Evolutionary conservation across 2,888 invertebrate species (phyloP), one percentile per base, ranked within the genome.

Genomic region (Torymus auratus): DNA sequence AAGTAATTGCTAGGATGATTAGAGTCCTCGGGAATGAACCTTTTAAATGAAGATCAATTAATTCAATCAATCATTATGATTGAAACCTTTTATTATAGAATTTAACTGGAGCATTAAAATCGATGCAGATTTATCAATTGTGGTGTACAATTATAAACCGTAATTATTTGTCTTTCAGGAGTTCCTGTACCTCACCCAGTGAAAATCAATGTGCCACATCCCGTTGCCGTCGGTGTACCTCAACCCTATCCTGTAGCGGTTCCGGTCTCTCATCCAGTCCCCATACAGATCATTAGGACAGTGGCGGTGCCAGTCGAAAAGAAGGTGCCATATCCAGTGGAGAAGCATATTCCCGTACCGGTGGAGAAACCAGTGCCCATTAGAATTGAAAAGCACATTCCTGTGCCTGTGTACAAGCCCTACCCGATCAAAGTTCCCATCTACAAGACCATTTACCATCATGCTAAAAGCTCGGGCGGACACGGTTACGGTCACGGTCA

Each of bases 351-450:
- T 0, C 94, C 94, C 53, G 93, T 94, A 52, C 94, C 94, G 0
- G 93, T 93, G 77, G 93, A 94, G 81, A 95, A 95, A 86, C 94
- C 94, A 0, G 94, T 94, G 3, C 95, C 95, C 1, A 94, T 95
- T 23, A 93, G 93, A 76, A 94, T 95, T 0, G 92, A 94, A 61
- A 95, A 94, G 84, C 95, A 95, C 86, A 90, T 95, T 13, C 93
- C 94, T 4, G 94, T 94, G n/a, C 93, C 93, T 0, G 94, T 95
- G 0, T 93, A 94, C 68, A 94, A 94, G 84, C 95, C 95, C 0
- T 92, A 94, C 60, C 95, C 95, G 0, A 94, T 95, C 82, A 94
- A 94, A 87, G 94, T 95, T 50, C 95, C 95, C 0, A 94, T 95
- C 2, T 94, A 94, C 88, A 95, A 95, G 90, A 94, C 94, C 60